Conservation (phyloP, 1,140 invertebrate species). For the Pollicipes pollicipes region DNA sequence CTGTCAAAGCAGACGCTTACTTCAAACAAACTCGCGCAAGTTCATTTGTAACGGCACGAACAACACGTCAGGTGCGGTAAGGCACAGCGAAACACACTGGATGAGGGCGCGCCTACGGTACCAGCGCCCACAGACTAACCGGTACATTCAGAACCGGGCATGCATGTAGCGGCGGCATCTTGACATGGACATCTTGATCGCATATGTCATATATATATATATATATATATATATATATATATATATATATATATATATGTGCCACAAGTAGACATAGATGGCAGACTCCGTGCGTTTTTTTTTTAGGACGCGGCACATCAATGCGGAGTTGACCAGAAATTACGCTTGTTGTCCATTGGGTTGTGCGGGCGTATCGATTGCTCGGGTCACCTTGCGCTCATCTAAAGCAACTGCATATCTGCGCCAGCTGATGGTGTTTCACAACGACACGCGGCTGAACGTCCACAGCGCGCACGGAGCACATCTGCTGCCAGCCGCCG, state of each 20-base stretch:
- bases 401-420: not conserved
- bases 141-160: too few relatives aligned
- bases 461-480: too few relatives aligned
- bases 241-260: constrained; percentile 7
- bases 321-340: constrained; percentile 1
- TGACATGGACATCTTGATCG: not conserved
- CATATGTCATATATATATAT: not conserved
- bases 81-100: not conserved
- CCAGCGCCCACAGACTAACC: too few relatives aligned
- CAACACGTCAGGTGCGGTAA: not conserved
- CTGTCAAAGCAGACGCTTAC: too few relatives aligned
- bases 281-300: too few relatives aligned
- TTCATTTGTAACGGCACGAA: not conserved
- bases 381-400: too few relatives aligned
- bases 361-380: too few relatives aligned
- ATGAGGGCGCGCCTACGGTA: not conserved
- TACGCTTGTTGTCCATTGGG: too few relatives aligned
- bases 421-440: not conserved
- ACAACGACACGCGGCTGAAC: too few relatives aligned
- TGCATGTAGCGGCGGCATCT: not conserved
- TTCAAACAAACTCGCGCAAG: constrained; percentile 5
- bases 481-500: too few relatives aligned
- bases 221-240: constrained; percentile 12
- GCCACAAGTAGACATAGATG: constrained; percentile 2
- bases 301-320: not conserved